These are phyloP conservation scores for Carollia perspicillata DNA, from an alignment of 2,113 vertebrate genomes.

Conservation along the genomic window DNA sequence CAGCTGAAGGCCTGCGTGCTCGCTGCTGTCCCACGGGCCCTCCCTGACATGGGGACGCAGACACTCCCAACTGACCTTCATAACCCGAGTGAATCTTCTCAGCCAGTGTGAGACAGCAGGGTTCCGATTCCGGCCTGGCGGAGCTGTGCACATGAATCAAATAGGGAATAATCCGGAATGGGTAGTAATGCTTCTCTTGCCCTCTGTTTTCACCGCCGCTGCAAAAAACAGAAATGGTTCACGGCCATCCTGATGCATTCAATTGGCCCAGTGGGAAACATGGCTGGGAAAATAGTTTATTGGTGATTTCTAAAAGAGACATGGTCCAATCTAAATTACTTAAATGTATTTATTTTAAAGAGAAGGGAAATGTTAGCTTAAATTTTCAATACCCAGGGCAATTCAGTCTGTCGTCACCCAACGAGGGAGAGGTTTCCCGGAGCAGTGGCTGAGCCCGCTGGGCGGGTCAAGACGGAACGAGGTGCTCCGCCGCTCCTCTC, in stretches of 20 bases:
- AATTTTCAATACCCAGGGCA: neutral
- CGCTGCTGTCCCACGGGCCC: neutral
- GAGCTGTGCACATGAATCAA: conserved; percentile 82
- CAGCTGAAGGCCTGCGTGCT: neutral
- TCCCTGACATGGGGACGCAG: too few species aligned
- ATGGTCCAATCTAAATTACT: neutral
- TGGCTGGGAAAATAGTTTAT: too few species aligned
- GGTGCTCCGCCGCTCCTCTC: neutral
- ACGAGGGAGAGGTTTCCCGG: neutral
- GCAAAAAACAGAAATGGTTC: conserved; percentile 47
- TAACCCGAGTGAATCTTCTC: conserved; percentile 93
- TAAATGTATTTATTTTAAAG: neutral
- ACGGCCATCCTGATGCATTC: rapidly evolving
- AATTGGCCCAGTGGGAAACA: rapidly evolving
- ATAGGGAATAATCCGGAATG: conserved; percentile 89
- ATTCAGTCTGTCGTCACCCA: rapidly evolving
- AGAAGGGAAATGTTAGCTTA: neutral
- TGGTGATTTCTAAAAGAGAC: neutral
- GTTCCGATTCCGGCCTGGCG: conserved; percentile 77
- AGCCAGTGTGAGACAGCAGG: conserved; percentile 88
- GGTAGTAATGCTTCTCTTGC: conserved; percentile 83
- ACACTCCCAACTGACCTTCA: conserved; percentile 82
- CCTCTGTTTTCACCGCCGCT: conserved; percentile 86
- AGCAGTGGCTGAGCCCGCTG: neutral
- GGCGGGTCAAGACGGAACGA: too few species aligned